phyloP scores from a whole-genome alignment of 2,797 vertebrate genomes.

The Pyrrhura leucotis region DNA sequence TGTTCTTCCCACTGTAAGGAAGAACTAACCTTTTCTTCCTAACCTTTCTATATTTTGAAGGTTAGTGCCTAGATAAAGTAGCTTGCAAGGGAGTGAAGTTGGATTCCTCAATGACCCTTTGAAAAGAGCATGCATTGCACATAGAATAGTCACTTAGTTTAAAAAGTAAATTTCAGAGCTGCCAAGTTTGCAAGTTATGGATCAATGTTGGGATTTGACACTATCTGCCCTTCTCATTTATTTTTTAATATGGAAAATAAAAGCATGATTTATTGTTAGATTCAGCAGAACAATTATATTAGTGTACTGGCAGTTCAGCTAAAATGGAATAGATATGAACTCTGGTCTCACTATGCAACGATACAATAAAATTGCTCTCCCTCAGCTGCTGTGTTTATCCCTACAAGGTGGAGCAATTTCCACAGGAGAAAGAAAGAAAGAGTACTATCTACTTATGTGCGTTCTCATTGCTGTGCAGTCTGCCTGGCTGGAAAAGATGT shows the following conservation, averaged over 20 bases:
- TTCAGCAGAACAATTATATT: background rate
- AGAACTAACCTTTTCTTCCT: conserved; percentile 27
- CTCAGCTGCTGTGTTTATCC: background rate
- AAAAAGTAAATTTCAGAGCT: background rate
- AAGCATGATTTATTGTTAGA: background rate
- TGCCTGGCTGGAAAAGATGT: background rate
- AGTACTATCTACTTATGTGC: background rate
- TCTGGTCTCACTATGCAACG: background rate
- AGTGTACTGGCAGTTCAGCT: background rate
- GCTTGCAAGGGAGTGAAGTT: background rate
- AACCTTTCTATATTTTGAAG: conserved; percentile 27
- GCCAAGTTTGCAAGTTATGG: background rate
- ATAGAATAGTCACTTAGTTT: background rate
- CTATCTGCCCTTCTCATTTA: background rate
- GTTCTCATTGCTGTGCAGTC: background rate
- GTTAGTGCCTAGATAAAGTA: background rate
- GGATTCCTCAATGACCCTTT: background rate
- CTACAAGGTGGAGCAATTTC: background rate
- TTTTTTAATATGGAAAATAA: background rate
- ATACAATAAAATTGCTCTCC: background rate
- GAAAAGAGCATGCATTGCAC: background rate
- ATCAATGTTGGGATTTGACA: background rate
- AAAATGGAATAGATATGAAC: background rate
- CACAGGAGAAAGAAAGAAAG: background rate
- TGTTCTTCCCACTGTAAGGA: background rate